Evolutionary conservation across 92 coral and sea anemone genomes (phyloP).

Genomic region (Epizoanthus scotinus): DNA sequence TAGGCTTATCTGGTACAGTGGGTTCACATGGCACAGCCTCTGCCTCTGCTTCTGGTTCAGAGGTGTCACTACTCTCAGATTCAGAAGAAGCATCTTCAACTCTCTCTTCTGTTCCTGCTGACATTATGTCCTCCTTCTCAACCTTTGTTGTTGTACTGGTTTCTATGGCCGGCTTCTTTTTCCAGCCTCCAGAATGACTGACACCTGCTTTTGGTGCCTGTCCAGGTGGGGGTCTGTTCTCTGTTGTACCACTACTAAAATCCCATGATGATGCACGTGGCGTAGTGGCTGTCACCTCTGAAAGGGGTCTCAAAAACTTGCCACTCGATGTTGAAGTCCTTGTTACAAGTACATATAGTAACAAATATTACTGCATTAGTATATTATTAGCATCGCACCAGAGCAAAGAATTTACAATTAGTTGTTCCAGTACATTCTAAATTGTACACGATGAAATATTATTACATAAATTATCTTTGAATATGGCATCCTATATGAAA

Average conservation of each 20-base stretch:
- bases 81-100: conserved; percentile 19
- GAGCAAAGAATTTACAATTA: no score
- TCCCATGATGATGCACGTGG: conserved; percentile 60
- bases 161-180: conserved; percentile 61
- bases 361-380: no score
- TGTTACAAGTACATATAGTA: neutral
- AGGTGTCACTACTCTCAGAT: conserved; percentile 26
- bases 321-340: conserved; percentile 46
- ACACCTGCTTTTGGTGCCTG: conserved; percentile 36
- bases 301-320: conserved; percentile 74
- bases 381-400: neutral
- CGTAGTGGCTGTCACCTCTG: conserved; percentile 44
- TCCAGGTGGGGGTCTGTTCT: conserved; percentile 13
- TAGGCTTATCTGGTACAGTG: conserved; percentile 61
- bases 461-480: no score
- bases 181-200: conserved; percentile 86
- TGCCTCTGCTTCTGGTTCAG: conserved; percentile 22
- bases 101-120: conserved; percentile 35
- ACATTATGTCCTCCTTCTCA: neutral
- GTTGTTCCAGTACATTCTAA: no score
- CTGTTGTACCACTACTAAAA: conserved; percentile 40
- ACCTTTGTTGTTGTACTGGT: conserved; percentile 8
- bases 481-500: no score
- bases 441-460: no score
- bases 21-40: conserved; percentile 19